Base-by-base conservation (phyloP, 2,888 invertebrate genomes). In the Scelioninae gen. 1 region DNA sequence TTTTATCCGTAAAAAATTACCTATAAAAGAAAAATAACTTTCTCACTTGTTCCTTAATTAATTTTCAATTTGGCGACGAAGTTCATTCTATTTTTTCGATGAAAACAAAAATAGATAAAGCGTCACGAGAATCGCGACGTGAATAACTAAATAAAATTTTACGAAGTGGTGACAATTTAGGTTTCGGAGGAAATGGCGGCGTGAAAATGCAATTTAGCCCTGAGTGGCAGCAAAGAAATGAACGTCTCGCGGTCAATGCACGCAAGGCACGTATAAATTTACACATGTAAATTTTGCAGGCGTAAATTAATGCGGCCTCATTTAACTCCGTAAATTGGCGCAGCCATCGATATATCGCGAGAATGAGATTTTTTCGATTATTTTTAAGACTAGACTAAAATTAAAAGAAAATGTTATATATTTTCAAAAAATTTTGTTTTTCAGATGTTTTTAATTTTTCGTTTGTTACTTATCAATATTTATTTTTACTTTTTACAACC, bases 151-250 rank as follows among this genome's bases (percentile, higher is more conserved):
- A 68, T 71, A 34, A 78, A 72, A 76, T 71, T 78, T 72, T 60
- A 71, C 79, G 51, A 58, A 51, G 60, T 69, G 69, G 69, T 65
- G 81, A 76, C 76, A 58, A 82, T 82, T 82, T 68, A 69, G 75
- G 63, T 75, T 29, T 66, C 15, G 55, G 32, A 32, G 55, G 65
- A 76, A 81, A 51, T 63, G 56, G 74, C 49, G 66, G 40, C 80
- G 74, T 63, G 68, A 65, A 81, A 82, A 82, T 76, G 71, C 71
- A 82, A 76, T 82, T 82, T 66, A 76, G 63, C 38, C 13, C 13
- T 66, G 71, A 63, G 58, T 32, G 68, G 32, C 43, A 13, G 55
- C 56, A 53, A 82, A 77, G 72, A 82, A 82, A 82, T 72, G 68
- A 74, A 60, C 76, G 47, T 68, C 77, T 66, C 47, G 60, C 81